Conservation (phyloP, 2,113 vertebrate genomes). For the Toxostoma redivivum region DNA sequence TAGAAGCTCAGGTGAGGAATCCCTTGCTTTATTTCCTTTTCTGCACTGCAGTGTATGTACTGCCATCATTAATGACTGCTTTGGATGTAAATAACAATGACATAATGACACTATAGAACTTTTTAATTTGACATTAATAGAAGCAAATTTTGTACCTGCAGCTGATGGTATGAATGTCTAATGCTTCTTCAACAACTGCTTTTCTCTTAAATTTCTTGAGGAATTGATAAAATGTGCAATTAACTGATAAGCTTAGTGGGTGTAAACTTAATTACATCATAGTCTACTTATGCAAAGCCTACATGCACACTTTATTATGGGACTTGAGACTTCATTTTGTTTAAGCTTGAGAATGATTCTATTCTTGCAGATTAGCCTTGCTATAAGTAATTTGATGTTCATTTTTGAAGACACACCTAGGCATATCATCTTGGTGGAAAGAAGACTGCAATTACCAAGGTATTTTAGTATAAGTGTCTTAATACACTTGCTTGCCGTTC, state of each 20-base stretch:
- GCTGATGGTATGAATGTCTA: background rate
- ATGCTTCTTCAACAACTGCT: background rate
- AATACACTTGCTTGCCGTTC: background rate
- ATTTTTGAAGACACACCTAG: background rate
- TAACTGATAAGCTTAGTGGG: background rate
- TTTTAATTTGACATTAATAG: background rate
- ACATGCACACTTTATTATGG: background rate
- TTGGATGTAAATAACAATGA: background rate
- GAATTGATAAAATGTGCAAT: background rate
- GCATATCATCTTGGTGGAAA: background rate
- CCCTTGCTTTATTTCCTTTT: background rate
- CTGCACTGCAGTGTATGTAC: background rate
- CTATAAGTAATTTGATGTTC: background rate
- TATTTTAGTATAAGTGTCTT: background rate
- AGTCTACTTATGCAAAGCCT: background rate
- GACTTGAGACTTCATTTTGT: background rate
- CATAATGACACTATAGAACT: background rate
- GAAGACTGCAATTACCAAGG: background rate
- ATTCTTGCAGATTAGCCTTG: background rate
- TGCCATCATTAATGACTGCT: background rate
- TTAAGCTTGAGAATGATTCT: background rate
- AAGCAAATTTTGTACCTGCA: background rate
- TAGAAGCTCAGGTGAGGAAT: background rate
- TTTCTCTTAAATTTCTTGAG: background rate
- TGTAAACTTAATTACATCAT: background rate